Evolutionary conservation across 2,888 invertebrate species (phyloP).

Genomic region (Aphrophora alni): DNA sequence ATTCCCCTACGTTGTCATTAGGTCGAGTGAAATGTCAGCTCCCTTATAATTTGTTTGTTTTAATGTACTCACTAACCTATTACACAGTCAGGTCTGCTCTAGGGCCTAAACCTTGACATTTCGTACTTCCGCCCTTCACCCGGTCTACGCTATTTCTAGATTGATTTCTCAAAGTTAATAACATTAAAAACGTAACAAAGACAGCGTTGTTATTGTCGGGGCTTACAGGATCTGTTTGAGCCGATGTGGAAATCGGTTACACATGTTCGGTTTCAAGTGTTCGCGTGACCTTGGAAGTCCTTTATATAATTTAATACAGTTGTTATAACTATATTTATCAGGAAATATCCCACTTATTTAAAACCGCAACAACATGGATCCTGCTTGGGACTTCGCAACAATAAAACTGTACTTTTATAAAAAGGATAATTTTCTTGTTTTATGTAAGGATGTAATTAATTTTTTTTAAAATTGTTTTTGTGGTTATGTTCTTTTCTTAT

Average conservation of each 20-base stretch:
- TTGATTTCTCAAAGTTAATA: background rate
- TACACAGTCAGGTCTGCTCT: background rate
- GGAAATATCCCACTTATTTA: background rate
- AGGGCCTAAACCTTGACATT: background rate
- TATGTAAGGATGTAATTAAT: background rate
- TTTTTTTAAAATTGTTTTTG: too few species aligned
- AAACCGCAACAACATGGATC: background rate
- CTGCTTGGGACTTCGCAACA: background rate
- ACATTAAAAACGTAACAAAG: background rate
- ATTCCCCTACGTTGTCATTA: too few species aligned
- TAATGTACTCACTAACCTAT: background rate
- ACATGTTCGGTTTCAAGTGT: background rate
- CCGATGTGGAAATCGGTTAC: too few species aligned
- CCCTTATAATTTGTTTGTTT: background rate
- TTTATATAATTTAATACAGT: background rate
- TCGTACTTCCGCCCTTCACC: background rate
- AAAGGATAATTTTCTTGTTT: background rate
- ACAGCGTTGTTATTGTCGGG: background rate
- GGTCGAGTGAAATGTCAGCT: background rate
- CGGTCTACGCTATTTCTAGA: background rate
- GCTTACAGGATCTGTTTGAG: background rate
- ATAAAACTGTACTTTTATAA: background rate
- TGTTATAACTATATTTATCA: background rate
- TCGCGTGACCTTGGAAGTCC: background rate
- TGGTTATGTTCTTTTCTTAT: too few species aligned